These are phyloP conservation scores for Spatula clypeata DNA, from an alignment of 2,797 vertebrate genomes.

Conservation along the genomic window DNA sequence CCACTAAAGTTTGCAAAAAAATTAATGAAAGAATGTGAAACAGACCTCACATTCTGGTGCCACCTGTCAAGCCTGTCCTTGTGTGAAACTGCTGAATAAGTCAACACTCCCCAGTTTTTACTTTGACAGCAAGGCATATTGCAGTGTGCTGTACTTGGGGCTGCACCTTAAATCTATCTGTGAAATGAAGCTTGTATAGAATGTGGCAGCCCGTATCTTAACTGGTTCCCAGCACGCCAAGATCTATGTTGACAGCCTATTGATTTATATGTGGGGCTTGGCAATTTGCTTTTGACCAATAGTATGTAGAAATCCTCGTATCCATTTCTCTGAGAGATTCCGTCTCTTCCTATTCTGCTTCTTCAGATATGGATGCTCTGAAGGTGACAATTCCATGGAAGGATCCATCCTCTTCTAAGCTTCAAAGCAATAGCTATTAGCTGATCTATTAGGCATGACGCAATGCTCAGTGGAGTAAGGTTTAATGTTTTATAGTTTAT, in stretches of 20 bases:
- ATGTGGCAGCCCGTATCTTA: background rate
- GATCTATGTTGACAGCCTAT: background rate
- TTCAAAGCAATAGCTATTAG: rapidly evolving
- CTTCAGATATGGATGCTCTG: background rate
- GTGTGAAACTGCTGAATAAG: conserved; percentile 77
- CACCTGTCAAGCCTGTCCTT: conserved; percentile 72
- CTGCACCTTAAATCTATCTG: conserved; percentile 40
- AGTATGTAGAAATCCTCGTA: background rate
- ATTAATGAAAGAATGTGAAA: conserved; percentile 72
- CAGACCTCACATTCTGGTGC: conserved; percentile 73
- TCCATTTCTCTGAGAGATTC: background rate
- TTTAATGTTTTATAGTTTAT: rapidly evolving
- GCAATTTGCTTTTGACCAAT: background rate
- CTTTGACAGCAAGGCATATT: conserved; percentile 69
- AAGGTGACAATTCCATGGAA: background rate
- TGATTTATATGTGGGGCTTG: background rate
- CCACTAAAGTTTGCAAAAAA: conserved; percentile 68
- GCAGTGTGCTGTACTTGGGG: conserved; percentile 41
- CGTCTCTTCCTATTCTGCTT: background rate
- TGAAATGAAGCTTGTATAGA: background rate
- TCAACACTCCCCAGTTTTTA: conserved; percentile 50
- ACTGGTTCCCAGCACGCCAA: background rate
- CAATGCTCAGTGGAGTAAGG: rapidly evolving
- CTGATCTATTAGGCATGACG: background rate
- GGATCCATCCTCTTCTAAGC: background rate